Conservation (phyloP, 1,140 invertebrate genomes). For the Bicyclus anynana region DNA sequence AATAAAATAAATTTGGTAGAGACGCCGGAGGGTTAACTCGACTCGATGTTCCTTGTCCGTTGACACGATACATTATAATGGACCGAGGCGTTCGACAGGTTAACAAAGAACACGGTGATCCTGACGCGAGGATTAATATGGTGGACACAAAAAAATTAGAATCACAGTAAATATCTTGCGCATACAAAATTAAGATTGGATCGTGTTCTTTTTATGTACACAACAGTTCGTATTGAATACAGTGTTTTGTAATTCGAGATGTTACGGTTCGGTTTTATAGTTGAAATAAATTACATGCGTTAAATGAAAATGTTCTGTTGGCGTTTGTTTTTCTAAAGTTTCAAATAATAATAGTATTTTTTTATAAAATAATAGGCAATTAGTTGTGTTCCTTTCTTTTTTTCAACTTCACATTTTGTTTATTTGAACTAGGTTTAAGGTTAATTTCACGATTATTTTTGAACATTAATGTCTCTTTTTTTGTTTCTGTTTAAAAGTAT, state of each 20-base stretch:
- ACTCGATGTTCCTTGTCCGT: conserved; percentile 69
- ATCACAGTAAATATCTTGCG: conserved; percentile 44
- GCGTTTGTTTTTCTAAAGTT: too few relatives aligned
- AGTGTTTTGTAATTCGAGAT: not conserved
- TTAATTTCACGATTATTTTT: too few relatives aligned
- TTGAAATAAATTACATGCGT: not conserved
- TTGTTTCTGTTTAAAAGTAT: too few relatives aligned
- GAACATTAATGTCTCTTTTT: too few relatives aligned
- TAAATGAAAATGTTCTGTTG: conserved; percentile 2
- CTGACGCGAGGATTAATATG: conserved; percentile 71
- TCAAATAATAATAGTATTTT: too few relatives aligned
- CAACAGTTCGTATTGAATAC: not conserved
- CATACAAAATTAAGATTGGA: conserved; percentile 46
- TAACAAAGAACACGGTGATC: conserved; percentile 69
- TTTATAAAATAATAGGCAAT: too few relatives aligned
- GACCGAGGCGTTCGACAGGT: conserved; percentile 60
- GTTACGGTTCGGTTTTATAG: not conserved
- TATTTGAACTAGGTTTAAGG: too few relatives aligned
- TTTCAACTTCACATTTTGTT: too few relatives aligned
- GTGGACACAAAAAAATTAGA: conserved; percentile 55
- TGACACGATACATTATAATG: conserved; percentile 75
- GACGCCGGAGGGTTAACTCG: conserved; percentile 67
- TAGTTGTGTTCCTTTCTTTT: too few relatives aligned
- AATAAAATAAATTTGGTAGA: conserved; percentile 75
- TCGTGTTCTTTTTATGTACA: conserved; percentile 7